These are phyloP conservation scores for Podilymbus podiceps DNA, from an alignment of 2,113 vertebrate genomes.

Conservation along the genomic window DNA sequence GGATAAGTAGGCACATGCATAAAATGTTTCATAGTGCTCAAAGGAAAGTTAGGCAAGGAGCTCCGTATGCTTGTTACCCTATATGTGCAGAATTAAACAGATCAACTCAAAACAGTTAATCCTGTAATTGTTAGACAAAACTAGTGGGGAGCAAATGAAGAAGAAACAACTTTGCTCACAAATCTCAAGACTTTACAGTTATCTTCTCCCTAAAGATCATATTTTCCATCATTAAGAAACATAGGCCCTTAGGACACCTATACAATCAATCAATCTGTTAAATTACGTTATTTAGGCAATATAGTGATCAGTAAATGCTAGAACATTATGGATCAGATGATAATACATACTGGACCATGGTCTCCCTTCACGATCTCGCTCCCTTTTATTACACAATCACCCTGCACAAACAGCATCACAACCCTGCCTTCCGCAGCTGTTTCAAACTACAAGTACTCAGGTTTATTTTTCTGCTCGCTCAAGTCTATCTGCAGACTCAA, in stretches of 20 bases:
- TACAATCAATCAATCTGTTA: neutral
- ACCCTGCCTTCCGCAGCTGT: neutral
- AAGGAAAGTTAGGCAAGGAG: neutral
- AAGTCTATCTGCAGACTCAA: neutral
- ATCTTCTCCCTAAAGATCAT: neutral
- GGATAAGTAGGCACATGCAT: neutral
- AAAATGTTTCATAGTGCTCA: neutral
- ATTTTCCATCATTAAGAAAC: neutral
- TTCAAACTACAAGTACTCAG: neutral
- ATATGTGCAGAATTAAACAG: neutral
- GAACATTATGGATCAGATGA: neutral
- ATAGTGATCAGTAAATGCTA: neutral
- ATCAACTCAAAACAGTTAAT: neutral
- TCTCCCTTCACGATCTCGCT: accelerated
- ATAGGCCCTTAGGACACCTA: neutral
- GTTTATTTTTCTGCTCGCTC: neutral
- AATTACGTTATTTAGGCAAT: neutral
- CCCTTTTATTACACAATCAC: neutral
- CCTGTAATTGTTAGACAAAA: neutral
- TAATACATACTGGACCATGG: neutral
- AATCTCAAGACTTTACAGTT: neutral
- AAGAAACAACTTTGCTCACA: neutral
- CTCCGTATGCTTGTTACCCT: neutral
- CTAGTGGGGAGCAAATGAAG: neutral
- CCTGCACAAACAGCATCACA: neutral